These are phyloP conservation scores for Pseudeuparius sepicola DNA, from an alignment of 2,888 invertebrate genomes.

Conservation along the genomic window DNA sequence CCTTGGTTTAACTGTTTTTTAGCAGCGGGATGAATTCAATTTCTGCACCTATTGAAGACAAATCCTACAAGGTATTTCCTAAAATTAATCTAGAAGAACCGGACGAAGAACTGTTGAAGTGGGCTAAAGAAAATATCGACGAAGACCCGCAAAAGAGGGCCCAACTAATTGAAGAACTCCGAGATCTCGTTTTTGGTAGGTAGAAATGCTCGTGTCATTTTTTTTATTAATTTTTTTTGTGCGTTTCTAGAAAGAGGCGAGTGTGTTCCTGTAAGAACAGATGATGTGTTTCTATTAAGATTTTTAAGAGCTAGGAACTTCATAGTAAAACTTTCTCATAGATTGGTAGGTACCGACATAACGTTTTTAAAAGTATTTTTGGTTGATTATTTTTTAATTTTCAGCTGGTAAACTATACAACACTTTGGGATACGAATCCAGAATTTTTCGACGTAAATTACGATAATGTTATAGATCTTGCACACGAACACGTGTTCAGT, in stretches of 20 bases:
- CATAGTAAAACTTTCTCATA: constrained; percentile 57
- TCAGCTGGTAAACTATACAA: constrained; percentile 60
- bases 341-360: constrained; percentile 59
- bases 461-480: constrained; percentile 50
- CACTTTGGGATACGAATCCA: constrained; percentile 59
- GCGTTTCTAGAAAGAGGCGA: constrained; percentile 56
- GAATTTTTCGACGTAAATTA: constrained; percentile 56
- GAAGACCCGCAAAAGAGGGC: constrained; percentile 24
- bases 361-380: no score
- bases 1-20: no score
- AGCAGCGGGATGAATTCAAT: no score
- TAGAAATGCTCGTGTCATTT: constrained; percentile 8
- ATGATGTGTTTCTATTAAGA: constrained; percentile 59
- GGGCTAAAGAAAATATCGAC: constrained; percentile 25
- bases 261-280: constrained; percentile 59
- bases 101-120: constrained; percentile 38
- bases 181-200: constrained; percentile 60
- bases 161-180: constrained; percentile 43
- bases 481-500: constrained; percentile 51
- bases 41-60: no score
- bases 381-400: constrained; percentile 29
- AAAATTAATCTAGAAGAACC: constrained; percentile 53
- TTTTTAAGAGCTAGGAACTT: constrained; percentile 65
- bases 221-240: neutral
- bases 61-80: no score